phyloP scores from a whole-genome alignment of 2,888 invertebrate species.

The Omphaloscelis lunosa region DNA sequence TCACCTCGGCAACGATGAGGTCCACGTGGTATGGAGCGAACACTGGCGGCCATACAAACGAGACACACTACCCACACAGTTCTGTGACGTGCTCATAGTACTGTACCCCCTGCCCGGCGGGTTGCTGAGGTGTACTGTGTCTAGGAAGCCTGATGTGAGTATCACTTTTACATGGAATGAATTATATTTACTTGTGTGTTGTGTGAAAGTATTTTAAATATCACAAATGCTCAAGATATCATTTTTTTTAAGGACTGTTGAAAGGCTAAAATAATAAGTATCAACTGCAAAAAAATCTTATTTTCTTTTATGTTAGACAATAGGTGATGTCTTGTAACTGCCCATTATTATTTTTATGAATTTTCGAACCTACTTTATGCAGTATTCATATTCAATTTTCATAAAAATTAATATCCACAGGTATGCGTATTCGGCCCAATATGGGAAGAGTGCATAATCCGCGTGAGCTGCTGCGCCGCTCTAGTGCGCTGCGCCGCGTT shows the following conservation, averaged over 20 bases:
- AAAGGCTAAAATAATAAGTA: too few relatives aligned
- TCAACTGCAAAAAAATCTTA: too few relatives aligned
- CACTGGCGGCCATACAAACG: slow-evolving; percentile 98
- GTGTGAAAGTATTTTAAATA: too few relatives aligned
- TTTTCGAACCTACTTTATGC: background rate
- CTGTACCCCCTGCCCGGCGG: slow-evolving; percentile 98
- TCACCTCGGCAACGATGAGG: slow-evolving; percentile 99
- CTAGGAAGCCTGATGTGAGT: slow-evolving; percentile 95
- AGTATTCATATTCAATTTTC: background rate
- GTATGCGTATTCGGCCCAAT: slow-evolving; percentile 98
- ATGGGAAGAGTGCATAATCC: slow-evolving; percentile 95
- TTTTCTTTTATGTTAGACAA: too few relatives aligned
- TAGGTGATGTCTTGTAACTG: too few relatives aligned
- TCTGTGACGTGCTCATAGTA: slow-evolving; percentile 99
- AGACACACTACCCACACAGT: slow-evolving; percentile 99
- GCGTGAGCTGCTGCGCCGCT: slow-evolving; percentile 93
- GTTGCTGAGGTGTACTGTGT: slow-evolving; percentile 96
- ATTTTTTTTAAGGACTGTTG: background rate
- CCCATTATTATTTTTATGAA: background rate
- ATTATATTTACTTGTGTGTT: background rate
- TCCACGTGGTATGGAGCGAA: slow-evolving; percentile 99
- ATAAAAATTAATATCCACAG: slow-evolving; percentile 77
- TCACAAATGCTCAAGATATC: background rate
- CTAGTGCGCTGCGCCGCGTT: slow-evolving; percentile 96
- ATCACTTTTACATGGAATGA: background rate